Percentiles rank a stretch among this genome's conserved stretches.
These are phyloP conservation scores for Parnassius orleans DNA, from an alignment of 2,888 invertebrate genomes.

Conservation along the genomic window DNA sequence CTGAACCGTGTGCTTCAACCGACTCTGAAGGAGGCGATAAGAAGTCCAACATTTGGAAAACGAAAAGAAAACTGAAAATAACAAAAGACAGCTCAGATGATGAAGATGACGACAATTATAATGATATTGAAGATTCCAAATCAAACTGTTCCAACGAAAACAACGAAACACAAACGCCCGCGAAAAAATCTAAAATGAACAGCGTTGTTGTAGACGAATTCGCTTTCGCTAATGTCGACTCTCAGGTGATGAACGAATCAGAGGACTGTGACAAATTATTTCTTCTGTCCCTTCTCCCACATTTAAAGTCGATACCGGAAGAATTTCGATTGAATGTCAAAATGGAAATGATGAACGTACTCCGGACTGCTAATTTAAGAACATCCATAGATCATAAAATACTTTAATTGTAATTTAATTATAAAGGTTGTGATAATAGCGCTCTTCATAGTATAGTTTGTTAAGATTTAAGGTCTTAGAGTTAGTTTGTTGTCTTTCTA, in stretches of 20 bases:
- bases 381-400: constrained; percentile 46
- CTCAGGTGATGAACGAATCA: constrained; percentile 41
- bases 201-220: constrained; percentile 51
- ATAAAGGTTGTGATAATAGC: constrained; percentile 10
- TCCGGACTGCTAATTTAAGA: constrained; percentile 59
- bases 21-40: constrained; percentile 48
- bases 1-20: constrained; percentile 37
- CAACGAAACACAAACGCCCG: constrained; percentile 15
- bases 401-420: constrained; percentile 25
- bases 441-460: constrained; percentile 1
- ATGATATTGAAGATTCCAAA: constrained; percentile 40
- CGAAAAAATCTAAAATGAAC: constrained; percentile 37
- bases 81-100: constrained; percentile 53
- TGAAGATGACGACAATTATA: constrained; percentile 40
- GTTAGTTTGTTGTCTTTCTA: constrained; percentile 6
- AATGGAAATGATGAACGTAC: constrained; percentile 70
- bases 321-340: constrained; percentile 61
- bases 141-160: constrained; percentile 40
- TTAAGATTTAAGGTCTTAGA: constrained; percentile 11
- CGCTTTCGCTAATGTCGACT: constrained; percentile 64
- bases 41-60: constrained; percentile 42
- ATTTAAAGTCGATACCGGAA: constrained; percentile 66
- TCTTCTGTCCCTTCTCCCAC: constrained; percentile 64
- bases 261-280: constrained; percentile 70
- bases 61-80: constrained; percentile 51